Conservation (phyloP, 2,797 vertebrate genomes). For the Nannoperca obscura region DNA sequence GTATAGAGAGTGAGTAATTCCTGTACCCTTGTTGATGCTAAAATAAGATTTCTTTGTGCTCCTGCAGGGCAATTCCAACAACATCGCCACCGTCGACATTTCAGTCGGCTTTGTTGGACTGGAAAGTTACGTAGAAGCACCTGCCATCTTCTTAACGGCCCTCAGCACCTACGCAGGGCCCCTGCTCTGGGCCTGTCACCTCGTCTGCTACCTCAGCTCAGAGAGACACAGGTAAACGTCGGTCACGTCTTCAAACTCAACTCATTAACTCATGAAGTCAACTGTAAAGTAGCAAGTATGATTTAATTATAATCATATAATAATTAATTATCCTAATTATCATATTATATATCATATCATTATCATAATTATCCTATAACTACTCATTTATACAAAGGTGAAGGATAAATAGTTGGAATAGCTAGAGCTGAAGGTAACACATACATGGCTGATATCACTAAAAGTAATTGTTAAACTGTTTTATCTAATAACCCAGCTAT, state of each 20-base stretch:
- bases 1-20: constrained; percentile 3
- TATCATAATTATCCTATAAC: too few relatives aligned
- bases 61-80: constrained; percentile 95
- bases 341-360: too few relatives aligned
- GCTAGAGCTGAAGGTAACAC: not conserved
- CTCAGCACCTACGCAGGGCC: constrained; percentile 94
- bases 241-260: not conserved
- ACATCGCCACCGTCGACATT: constrained; percentile 93
- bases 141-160: constrained; percentile 90
- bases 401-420: too few relatives aligned
- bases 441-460: not conserved
- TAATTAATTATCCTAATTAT: too few relatives aligned
- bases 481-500: too few relatives aligned
- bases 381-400: too few relatives aligned
- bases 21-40: constrained; percentile 10
- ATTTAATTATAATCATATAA: too few relatives aligned
- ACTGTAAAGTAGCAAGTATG: too few relatives aligned
- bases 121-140: constrained; percentile 90
- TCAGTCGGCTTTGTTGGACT: constrained; percentile 95
- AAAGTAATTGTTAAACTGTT: not conserved
- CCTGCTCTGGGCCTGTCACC: constrained; percentile 93
- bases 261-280: too few relatives aligned
- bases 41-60: constrained; percentile 42
- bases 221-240: constrained; percentile 87
- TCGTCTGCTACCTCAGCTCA: constrained; percentile 92